A percentile compares a stretch with the other conserved stretches of the same genome.
These are phyloP conservation scores for Bicyclus anynana DNA, from an alignment of 1,140 invertebrate species.

Conservation along the genomic window DNA sequence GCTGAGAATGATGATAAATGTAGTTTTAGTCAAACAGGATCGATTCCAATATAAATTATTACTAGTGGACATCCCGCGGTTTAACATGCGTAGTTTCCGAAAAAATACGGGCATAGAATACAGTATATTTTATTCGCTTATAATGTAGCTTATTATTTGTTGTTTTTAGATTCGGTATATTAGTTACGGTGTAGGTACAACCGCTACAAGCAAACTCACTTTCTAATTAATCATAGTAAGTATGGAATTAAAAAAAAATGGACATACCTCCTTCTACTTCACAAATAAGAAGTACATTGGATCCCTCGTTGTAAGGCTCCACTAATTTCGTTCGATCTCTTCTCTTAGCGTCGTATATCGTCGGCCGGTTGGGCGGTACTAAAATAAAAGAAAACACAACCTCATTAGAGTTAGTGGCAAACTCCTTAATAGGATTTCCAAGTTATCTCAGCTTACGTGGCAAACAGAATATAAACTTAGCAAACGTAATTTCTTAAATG, in stretches of 20 bases:
- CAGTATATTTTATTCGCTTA: too few relatives aligned
- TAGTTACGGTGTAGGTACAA: too few relatives aligned
- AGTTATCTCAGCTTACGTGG: neutral
- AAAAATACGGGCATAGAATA: too few relatives aligned
- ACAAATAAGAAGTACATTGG: constrained; percentile 88
- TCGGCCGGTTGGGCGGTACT: constrained; percentile 91
- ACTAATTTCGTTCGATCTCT: constrained; percentile 87
- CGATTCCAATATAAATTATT: too few relatives aligned
- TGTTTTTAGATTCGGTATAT: too few relatives aligned
- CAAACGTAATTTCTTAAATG: neutral
- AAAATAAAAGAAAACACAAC: constrained; percentile 28
- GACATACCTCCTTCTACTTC: constrained; percentile 92
- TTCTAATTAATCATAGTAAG: too few relatives aligned
- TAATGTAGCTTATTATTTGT: too few relatives aligned
- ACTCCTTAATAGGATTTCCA: neutral
- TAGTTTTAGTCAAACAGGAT: too few relatives aligned
- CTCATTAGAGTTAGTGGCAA: neutral
- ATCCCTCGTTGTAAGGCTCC: constrained; percentile 92
- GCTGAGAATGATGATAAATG: too few relatives aligned
- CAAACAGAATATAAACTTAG: neutral
- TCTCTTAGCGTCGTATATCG: constrained; percentile 90
- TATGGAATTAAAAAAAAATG: neutral
- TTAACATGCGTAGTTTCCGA: too few relatives aligned
- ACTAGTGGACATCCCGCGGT: too few relatives aligned
- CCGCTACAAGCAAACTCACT: too few relatives aligned